Percentiles rank a stretch among this genome's conserved stretches.
Conservation (phyloP, 2,113 vertebrate species). For the Ophthalmotilapia sp. region DNA sequence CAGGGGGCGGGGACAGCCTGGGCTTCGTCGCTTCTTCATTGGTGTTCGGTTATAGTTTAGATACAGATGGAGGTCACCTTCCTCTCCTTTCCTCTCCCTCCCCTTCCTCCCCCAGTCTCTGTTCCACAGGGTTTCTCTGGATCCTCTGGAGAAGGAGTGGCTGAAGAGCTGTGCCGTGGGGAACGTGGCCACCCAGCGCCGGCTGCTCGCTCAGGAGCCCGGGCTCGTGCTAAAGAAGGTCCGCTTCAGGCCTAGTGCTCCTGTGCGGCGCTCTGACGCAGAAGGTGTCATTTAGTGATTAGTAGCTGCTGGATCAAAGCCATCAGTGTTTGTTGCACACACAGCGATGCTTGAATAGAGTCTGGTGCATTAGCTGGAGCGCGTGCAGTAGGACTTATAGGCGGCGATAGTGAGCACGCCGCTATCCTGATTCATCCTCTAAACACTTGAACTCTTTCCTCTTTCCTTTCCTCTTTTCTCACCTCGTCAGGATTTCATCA, state of each 20-base stretch:
- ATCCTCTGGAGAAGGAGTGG: constrained; percentile 58
- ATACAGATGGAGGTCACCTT: background rate
- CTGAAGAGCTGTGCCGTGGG: constrained; percentile 46
- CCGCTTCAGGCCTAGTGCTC: background rate
- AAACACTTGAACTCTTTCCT: background rate
- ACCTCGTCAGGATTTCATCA: constrained; percentile 59
- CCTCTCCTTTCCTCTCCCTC: background rate
- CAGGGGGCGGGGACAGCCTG: background rate
- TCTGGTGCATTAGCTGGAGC: background rate
- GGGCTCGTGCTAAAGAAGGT: constrained; percentile 47
- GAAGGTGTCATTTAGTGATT: background rate
- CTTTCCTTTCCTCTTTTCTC: background rate
- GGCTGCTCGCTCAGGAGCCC: constrained; percentile 43
- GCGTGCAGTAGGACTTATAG: background rate
- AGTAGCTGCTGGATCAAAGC: background rate
- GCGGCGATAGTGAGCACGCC: background rate
- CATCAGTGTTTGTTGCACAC: background rate
- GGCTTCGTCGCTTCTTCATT: background rate
- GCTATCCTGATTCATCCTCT: background rate
- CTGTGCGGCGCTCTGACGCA: background rate
- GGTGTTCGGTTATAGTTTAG: background rate
- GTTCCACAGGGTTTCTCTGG: constrained; percentile 59
- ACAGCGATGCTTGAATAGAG: background rate
- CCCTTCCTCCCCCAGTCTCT: constrained; percentile 25
- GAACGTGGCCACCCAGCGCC: constrained; percentile 1